phyloP scores from a whole-genome alignment of 2,888 invertebrate species.

The Mongoloraphidia duomilia region DNA sequence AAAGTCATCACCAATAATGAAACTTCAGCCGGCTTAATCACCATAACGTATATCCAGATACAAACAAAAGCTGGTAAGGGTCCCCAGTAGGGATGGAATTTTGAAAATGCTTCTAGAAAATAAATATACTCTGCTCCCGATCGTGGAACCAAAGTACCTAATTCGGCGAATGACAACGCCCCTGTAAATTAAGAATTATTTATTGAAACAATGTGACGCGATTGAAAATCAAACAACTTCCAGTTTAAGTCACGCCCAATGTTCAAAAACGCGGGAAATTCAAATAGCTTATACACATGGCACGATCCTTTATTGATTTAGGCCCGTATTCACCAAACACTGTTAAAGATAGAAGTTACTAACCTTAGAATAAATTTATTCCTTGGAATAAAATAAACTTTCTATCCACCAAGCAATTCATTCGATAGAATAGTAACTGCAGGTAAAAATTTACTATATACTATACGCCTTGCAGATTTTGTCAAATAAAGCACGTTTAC shows the following conservation, averaged over 20 bases:
- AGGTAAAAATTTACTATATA: too few species aligned
- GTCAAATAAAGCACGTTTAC: too few species aligned
- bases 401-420: too few species aligned
- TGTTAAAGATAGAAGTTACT: too few species aligned
- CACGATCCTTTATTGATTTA: conserved; percentile 1
- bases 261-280: too few species aligned
- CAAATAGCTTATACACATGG: neutral
- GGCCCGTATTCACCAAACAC: too few species aligned
- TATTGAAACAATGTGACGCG: too few species aligned
- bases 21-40: conserved; percentile 62
- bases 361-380: too few species aligned
- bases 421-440: too few species aligned
- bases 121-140: conserved; percentile 75
- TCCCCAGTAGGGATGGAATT: conserved; percentile 53
- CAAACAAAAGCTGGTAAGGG: conserved; percentile 59
- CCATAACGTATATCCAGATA: conserved; percentile 62
- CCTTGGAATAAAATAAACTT: too few species aligned
- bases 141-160: conserved; percentile 61
- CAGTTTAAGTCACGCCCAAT: neutral
- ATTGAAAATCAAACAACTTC: too few species aligned
- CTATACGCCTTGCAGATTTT: too few species aligned
- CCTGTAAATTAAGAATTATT: conserved; percentile 33
- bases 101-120: conserved; percentile 56
- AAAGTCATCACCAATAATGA: conserved; percentile 64
- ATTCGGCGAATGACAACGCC: conserved; percentile 65